Percentiles rank a stretch among this genome's conserved stretches.
phyloP scores from a whole-genome alignment of 2,113 vertebrate species.

The Leucosticte australis region DNA sequence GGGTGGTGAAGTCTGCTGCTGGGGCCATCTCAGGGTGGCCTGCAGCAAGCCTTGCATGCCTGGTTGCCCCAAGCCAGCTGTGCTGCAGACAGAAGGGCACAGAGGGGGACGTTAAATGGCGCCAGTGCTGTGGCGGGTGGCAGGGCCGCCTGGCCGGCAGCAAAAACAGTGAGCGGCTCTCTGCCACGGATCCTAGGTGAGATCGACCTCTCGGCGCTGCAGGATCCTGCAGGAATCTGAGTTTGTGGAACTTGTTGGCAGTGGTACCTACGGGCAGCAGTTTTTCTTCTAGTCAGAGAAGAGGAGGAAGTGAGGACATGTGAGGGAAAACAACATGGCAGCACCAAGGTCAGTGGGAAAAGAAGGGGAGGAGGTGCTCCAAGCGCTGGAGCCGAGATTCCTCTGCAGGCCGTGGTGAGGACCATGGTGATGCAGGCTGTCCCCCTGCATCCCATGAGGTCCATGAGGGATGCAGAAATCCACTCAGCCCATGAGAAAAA shows the following conservation, averaged over 20 bases:
- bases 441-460: background rate
- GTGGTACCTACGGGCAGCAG: background rate
- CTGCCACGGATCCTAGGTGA: rapidly evolving
- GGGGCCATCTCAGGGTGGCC: background rate
- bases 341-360: too few species aligned
- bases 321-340: background rate
- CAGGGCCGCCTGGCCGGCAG: rapidly evolving
- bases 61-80: background rate
- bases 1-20: background rate
- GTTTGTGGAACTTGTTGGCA: background rate
- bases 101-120: too few species aligned
- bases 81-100: background rate
- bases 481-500: background rate
- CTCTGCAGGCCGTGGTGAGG: background rate
- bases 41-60: rapidly evolving
- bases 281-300: background rate
- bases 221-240: background rate
- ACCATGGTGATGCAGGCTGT: background rate
- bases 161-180: rapidly evolving
- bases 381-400: rapidly evolving
- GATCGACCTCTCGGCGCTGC: rapidly evolving
- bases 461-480: background rate
- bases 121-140: background rate
- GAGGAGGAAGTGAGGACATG: background rate
- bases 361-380: background rate